These are phyloP conservation scores for Carpatolechia fugitivella DNA, from an alignment of 2,888 invertebrate species.

Conservation along the genomic window DNA sequence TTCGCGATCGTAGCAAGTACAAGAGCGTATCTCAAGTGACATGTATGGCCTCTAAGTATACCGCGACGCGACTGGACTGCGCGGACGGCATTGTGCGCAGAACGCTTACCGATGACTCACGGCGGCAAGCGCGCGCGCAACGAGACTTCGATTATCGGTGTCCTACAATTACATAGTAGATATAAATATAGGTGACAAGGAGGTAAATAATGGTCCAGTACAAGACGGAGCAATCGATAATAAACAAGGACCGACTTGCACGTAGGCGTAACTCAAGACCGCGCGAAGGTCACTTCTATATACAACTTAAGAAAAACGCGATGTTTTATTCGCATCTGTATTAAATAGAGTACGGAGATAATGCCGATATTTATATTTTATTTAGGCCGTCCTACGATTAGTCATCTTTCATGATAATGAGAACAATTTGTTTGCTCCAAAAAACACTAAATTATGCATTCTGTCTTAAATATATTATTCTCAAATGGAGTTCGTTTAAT, in stretches of 20 bases:
- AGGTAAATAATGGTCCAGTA: constrained; percentile 66
- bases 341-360: constrained; percentile 10
- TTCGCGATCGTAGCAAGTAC: constrained; percentile 42
- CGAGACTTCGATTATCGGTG: constrained; percentile 62
- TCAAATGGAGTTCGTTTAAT: neutral
- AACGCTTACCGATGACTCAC: constrained; percentile 70
- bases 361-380: constrained; percentile 5
- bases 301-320: constrained; percentile 15
- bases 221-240: constrained; percentile 48
- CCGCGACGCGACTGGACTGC: constrained; percentile 72
- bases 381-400: constrained; percentile 7
- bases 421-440: neutral
- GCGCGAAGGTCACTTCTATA: constrained; percentile 46
- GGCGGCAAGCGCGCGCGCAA: constrained; percentile 69
- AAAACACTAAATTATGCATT: neutral
- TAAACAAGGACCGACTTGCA: constrained; percentile 53
- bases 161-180: constrained; percentile 63
- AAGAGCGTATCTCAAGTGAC: constrained; percentile 55
- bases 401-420: neutral
- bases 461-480: neutral
- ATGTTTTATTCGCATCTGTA: constrained; percentile 8
- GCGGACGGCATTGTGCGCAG: constrained; percentile 72
- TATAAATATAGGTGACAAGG: constrained; percentile 66
- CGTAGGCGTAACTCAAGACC: constrained; percentile 61
- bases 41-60: constrained; percentile 75